These are phyloP conservation scores for Teleopsis dalmanni DNA, from an alignment of 1,140 invertebrate species.

Conservation along the genomic window DNA sequence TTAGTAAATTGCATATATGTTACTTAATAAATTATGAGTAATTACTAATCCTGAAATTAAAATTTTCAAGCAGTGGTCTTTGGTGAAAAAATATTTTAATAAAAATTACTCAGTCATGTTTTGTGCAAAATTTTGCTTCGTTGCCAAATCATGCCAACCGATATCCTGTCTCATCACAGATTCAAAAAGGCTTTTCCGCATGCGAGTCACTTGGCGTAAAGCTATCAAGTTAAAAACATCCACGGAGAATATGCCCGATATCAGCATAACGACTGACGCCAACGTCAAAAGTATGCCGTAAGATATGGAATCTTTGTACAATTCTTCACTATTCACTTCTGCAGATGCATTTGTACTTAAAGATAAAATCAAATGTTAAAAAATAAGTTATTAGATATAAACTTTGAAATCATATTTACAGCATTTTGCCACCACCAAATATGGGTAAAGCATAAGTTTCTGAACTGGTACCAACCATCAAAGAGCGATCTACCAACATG, in stretches of 20 bases:
- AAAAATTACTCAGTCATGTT: conserved; percentile 69
- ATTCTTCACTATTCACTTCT: conserved; percentile 50
- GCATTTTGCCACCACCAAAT: conserved; percentile 46
- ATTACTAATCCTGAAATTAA: not conserved
- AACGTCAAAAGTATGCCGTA: conserved; percentile 55
- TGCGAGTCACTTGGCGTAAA: conserved; percentile 58
- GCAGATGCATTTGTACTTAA: conserved; percentile 48
- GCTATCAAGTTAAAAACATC: conserved; percentile 60
- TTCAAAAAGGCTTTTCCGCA: conserved; percentile 62
- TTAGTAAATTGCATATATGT: not conserved
- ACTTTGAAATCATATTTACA: conserved; percentile 49
- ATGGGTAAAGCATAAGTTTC: conserved; percentile 41
- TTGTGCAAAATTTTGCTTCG: conserved; percentile 80
- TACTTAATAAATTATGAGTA: not conserved
- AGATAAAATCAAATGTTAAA: not conserved
- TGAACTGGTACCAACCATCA: conserved; percentile 40
- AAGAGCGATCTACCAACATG: conserved; percentile 51
- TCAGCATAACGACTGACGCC: conserved; percentile 55
- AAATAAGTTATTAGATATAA: not conserved
- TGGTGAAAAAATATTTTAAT: not conserved
- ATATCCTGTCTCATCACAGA: conserved; percentile 81
- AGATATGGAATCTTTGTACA: conserved; percentile 58
- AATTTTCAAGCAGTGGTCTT: not conserved
- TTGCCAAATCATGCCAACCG: conserved; percentile 78
- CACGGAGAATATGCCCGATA: conserved; percentile 57